Percentiles rank a stretch among this genome's conserved stretches.
Evolutionary conservation across 2,797 vertebrate species (phyloP).

Genomic region (Gephyroberyx darwinii): DNA sequence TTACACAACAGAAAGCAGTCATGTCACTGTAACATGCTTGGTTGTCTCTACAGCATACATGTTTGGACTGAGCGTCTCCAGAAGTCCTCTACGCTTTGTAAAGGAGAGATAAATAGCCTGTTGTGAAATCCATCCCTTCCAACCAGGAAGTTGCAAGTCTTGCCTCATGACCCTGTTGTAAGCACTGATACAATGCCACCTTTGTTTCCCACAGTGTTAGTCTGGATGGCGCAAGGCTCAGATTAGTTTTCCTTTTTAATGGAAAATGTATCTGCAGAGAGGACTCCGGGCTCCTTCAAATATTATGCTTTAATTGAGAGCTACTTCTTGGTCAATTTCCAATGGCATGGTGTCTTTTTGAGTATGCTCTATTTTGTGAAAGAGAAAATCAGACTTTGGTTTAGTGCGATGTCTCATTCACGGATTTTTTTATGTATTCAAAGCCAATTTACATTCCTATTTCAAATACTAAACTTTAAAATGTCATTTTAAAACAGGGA

Average conservation of each 20-base stretch:
- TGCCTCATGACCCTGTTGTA: constrained; percentile 67
- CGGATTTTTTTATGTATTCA: constrained; percentile 26
- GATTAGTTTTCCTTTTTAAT: constrained; percentile 63
- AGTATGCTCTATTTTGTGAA: neutral
- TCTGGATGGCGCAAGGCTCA: constrained; percentile 50
- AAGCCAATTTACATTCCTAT: constrained; percentile 21
- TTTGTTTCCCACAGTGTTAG: constrained; percentile 69
- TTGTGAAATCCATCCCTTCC: constrained; percentile 62
- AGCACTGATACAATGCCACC: constrained; percentile 70
- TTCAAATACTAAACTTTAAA: constrained; percentile 7
- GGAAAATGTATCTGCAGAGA: constrained; percentile 42
- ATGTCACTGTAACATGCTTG: neutral
- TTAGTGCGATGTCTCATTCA: constrained; percentile 20
- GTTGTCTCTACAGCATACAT: neutral
- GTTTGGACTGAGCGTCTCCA: constrained; percentile 12
- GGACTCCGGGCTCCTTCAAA: constrained; percentile 35
- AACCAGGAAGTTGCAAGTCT: constrained; percentile 55
- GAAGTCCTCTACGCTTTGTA: neutral
- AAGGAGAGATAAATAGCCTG: constrained; percentile 38
- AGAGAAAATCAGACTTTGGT: constrained; percentile 4
- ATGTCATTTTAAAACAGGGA: constrained; percentile 3
- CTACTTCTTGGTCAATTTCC: constrained; percentile 18
- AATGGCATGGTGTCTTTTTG: constrained; percentile 12
- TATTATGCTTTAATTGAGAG: constrained; percentile 17
- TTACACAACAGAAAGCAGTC: neutral